Conservation (phyloP, 1,140 invertebrate species). For the Lucilia cuprina region DNA sequence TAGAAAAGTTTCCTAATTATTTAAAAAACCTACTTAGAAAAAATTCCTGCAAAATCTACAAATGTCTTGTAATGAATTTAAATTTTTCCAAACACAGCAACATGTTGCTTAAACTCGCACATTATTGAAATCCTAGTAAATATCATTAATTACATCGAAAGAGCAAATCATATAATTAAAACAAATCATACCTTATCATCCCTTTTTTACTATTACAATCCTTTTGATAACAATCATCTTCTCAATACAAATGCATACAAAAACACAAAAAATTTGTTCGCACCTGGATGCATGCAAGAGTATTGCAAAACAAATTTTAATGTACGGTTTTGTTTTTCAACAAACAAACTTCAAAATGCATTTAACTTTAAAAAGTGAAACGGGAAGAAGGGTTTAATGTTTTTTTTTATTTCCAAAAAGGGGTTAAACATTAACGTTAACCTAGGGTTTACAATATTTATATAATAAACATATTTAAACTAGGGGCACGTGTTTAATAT, state of each 20-base stretch:
- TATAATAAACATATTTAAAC: neutral
- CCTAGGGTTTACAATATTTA: neutral
- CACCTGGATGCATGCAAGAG: constrained; percentile 35
- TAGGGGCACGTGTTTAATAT: constrained; percentile 8
- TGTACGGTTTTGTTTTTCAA: neutral
- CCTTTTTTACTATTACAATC: neutral
- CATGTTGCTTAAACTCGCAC: no score
- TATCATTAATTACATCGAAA: no score
- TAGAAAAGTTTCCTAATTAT: no score
- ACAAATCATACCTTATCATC: neutral
- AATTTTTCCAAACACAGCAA: no score
- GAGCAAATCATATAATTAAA: neutral
- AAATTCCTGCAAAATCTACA: no score
- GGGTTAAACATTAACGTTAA: neutral
- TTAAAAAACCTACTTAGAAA: no score
- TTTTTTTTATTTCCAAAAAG: neutral
- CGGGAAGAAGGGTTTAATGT: neutral
- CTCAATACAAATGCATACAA: neutral
- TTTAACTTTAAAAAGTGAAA: neutral
- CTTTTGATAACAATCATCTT: no score
- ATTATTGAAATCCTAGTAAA: no score
- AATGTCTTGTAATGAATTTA: no score
- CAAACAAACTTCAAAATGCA: neutral
- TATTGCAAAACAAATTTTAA: neutral
- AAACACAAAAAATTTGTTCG: constrained; percentile 24